A percentile compares a stretch with the other conserved stretches of the same genome.
Conservation (phyloP, 2,113 vertebrate species). For the Osmerus mordax region DNA sequence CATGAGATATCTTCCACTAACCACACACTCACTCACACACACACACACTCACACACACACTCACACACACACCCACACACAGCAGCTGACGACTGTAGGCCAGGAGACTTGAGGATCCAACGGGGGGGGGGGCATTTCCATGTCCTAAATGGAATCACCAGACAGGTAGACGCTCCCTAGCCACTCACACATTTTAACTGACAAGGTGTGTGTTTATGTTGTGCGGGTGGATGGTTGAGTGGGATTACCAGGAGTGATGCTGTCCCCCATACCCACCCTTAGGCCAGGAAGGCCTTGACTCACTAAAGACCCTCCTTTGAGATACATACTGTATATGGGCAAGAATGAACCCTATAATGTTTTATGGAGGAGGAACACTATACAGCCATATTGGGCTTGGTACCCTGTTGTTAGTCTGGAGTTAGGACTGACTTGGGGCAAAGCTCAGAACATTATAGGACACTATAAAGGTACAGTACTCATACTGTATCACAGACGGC, state of each 20-base stretch:
- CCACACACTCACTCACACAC: not conserved
- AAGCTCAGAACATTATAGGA: conserved; percentile 26
- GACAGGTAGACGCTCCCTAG: conserved; percentile 42
- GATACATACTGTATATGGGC: conserved; percentile 29
- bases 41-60: not conserved
- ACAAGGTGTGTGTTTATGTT: conserved; percentile 3
- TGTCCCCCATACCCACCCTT: not conserved
- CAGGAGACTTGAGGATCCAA: not conserved
- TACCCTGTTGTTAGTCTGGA: conserved; percentile 21
- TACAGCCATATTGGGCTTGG: conserved; percentile 31
- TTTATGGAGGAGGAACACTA: conserved; percentile 44
- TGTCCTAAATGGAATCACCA: conserved; percentile 13
- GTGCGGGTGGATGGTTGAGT: not conserved
- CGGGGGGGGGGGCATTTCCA: not conserved
- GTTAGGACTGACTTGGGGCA: conserved; percentile 15
- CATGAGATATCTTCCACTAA: not conserved
- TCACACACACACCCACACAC: not conserved
- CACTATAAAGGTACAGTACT: conserved; percentile 28
- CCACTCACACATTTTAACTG: conserved; percentile 2
- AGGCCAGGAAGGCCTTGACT: conserved; percentile 8
- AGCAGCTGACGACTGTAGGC: not conserved
- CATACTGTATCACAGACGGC: conserved; percentile 21
- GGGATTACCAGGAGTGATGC: not conserved
- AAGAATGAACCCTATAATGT: conserved; percentile 35
- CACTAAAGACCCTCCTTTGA: conserved; percentile 27